A percentile compares a stretch with the other conserved stretches of the same genome.
Evolutionary conservation across 2,113 vertebrate genomes (phyloP).

Genomic region (Channa maculata): DNA sequence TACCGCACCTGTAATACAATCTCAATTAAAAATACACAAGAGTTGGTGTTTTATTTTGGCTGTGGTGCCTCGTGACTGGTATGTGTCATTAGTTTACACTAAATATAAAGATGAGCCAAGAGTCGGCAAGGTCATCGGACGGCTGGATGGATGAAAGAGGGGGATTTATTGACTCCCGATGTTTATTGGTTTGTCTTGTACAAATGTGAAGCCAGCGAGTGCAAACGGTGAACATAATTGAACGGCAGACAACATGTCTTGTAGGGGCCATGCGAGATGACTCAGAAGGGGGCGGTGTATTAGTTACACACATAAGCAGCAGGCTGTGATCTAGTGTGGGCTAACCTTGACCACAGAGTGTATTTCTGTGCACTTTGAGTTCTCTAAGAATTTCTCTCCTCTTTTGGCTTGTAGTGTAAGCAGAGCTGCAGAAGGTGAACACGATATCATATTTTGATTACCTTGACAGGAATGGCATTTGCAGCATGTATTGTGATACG

Average conservation of each 20-base stretch:
- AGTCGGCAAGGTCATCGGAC: constrained; percentile 51
- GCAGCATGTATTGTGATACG: neutral
- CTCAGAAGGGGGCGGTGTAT: constrained; percentile 11
- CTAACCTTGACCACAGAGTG: constrained; percentile 24
- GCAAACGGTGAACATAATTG: constrained; percentile 43
- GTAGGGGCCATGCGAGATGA: constrained; percentile 41
- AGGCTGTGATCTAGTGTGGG: constrained; percentile 2
- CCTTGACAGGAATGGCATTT: neutral
- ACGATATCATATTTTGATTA: constrained; percentile 14
- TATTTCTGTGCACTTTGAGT: constrained; percentile 22
- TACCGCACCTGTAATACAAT: constrained; percentile 59
- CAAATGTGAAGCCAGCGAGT: constrained; percentile 37
- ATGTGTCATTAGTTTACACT: constrained; percentile 59
- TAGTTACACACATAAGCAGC: constrained; percentile 3
- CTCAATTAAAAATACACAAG: constrained; percentile 69
- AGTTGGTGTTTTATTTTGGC: constrained; percentile 62
- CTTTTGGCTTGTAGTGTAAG: neutral
- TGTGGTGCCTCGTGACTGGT: constrained; percentile 41
- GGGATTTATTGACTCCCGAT: constrained; percentile 41
- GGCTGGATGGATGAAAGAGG: constrained; percentile 23
- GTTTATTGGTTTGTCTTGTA: constrained; percentile 48
- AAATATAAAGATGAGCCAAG: constrained; percentile 62
- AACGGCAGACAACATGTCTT: constrained; percentile 20
- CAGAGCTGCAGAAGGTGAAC: neutral
- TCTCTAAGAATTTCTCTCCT: constrained; percentile 4